Percentiles rank a stretch among this genome's conserved stretches.
phyloP scores from a whole-genome alignment of 1,140 invertebrate genomes.

The Microplitis demolitor region DNA sequence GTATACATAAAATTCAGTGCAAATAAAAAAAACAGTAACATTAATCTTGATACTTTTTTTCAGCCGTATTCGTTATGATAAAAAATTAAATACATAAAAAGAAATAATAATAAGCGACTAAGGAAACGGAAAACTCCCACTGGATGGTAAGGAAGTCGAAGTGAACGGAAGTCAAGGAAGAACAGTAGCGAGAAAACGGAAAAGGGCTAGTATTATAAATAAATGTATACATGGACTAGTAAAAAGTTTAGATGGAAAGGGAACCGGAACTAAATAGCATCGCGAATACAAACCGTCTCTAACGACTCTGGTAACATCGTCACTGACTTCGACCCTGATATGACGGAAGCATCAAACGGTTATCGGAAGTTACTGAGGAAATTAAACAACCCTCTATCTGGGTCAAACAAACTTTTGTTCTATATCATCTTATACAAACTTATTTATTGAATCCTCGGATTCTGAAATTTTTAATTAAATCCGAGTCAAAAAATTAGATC shows the following conservation, averaged over 20 bases:
- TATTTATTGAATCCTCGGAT: no score
- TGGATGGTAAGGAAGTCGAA: neutral
- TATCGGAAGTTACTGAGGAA: neutral
- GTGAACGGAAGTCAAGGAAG: neutral
- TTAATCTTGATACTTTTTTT: no score
- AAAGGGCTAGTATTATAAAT: no score
- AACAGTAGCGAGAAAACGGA: constrained; percentile 3
- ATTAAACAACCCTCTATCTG: neutral
- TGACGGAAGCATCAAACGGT: neutral
- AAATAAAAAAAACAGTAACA: neutral
- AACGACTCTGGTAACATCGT: neutral
- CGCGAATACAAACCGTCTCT: neutral
- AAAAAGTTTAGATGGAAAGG: neutral
- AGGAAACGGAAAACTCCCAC: no score
- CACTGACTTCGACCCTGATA: neutral
- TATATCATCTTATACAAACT: neutral
- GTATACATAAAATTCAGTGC: neutral
- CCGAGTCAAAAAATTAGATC: no score
- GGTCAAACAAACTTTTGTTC: neutral
- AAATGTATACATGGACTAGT: no score
- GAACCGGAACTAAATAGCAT: neutral
- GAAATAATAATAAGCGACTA: no score
- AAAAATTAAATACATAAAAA: no score
- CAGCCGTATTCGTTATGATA: no score
- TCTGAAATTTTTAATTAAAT: no score